Evolutionary conservation across 2,113 vertebrate genomes (phyloP).

Genomic region (Cyphomyrus discorhynchus): DNA sequence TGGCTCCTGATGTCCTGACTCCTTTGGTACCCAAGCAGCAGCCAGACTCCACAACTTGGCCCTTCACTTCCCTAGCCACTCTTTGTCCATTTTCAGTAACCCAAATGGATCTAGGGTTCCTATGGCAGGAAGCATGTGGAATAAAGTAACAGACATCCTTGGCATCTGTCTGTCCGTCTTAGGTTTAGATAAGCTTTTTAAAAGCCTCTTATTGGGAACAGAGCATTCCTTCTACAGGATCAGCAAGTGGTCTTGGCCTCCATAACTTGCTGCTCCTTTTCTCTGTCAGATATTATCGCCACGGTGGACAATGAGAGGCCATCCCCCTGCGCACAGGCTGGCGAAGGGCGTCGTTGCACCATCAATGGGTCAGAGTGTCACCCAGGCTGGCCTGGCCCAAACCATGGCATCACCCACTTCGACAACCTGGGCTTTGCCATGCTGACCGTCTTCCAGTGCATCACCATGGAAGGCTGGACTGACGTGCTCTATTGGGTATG

Average conservation of each 20-base stretch:
- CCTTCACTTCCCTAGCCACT: background rate
- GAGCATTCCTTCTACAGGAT: background rate
- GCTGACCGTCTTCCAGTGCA: constrained; percentile 94
- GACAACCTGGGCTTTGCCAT: constrained; percentile 96
- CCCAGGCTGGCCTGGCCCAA: constrained; percentile 81
- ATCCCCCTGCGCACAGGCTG: constrained; percentile 79
- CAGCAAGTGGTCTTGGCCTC: background rate
- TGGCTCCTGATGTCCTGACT: background rate
- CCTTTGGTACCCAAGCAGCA: background rate
- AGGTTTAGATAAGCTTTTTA: background rate
- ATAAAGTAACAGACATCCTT: background rate
- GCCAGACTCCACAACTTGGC: background rate
- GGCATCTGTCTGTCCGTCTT: background rate
- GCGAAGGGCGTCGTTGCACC: constrained; percentile 77
- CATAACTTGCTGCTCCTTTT: background rate
- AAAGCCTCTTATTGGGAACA: background rate
- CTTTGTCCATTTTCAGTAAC: background rate
- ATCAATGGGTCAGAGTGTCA: constrained; percentile 84
- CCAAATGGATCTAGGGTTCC: background rate
- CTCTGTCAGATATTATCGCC: constrained; percentile 70
- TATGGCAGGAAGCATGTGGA: background rate
- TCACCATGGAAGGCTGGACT: constrained; percentile 95
- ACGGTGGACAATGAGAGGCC: constrained; percentile 70
- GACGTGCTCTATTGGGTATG: constrained; percentile 93
- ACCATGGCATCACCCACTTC: constrained; percentile 92